A percentile compares a stretch with the other conserved stretches of the same genome.
Conservation (phyloP, 1,140 invertebrate species). For the Leptinotarsa texana region DNA sequence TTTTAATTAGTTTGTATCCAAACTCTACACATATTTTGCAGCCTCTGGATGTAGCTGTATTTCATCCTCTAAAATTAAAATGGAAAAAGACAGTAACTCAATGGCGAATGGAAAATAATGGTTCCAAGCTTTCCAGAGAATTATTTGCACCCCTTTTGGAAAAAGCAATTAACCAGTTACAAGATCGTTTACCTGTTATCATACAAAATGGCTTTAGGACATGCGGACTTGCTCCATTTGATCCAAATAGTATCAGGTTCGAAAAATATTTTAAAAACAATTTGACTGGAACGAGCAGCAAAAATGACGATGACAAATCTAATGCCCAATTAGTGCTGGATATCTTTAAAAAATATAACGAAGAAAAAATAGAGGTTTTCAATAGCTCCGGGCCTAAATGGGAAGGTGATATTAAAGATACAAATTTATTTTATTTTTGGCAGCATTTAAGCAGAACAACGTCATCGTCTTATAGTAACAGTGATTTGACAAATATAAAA, state of each 20-base stretch:
- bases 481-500: conserved; percentile 6
- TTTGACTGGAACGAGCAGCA: neutral
- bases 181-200: conserved; percentile 10
- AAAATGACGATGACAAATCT: neutral
- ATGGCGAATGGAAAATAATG: conserved; percentile 14
- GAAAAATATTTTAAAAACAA: conserved; percentile 8
- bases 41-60: conserved; percentile 52
- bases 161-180: neutral
- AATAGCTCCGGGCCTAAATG: conserved; percentile 8
- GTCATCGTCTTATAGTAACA: neutral
- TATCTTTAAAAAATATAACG: conserved; percentile 8
- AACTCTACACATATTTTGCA: conserved; percentile 55
- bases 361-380: conserved; percentile 10
- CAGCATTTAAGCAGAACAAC: no score
- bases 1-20: conserved; percentile 51
- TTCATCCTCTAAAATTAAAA: conserved; percentile 45
- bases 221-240: conserved; percentile 9
- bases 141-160: neutral
- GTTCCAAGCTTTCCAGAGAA: neutral
- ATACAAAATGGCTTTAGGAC: conserved; percentile 7
- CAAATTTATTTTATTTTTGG: no score
- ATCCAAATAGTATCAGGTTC: conserved; percentile 9
- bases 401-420: neutral
- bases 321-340: conserved; percentile 9
- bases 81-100: conserved; percentile 49